A percentile compares a stretch with the other conserved stretches of the same genome.
Conservation (phyloP, 2,888 invertebrate species). For the Ceraclea dissimilis region DNA sequence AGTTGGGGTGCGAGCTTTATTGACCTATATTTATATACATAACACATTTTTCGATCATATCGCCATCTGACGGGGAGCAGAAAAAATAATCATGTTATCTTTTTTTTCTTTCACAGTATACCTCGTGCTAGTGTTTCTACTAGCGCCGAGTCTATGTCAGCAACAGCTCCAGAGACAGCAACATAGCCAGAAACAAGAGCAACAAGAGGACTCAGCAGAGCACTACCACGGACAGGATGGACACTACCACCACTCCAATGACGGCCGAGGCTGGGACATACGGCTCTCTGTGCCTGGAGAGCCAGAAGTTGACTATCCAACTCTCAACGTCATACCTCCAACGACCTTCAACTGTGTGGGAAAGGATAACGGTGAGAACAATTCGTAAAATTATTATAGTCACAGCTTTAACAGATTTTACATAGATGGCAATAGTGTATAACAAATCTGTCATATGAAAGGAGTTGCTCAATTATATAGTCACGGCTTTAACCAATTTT, state of each 20-base stretch:
- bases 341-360: conserved; percentile 56
- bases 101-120: background rate
- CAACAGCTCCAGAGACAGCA: background rate
- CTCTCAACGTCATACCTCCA: conserved; percentile 49
- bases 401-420: too few species aligned
- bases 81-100: too few species aligned
- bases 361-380: conserved; percentile 46
- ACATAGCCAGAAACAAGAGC: background rate
- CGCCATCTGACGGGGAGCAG: too few species aligned
- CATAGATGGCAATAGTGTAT: too few species aligned
- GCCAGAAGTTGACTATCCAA: conserved; percentile 59
- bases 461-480: too few species aligned
- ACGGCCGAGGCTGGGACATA: conserved; percentile 46
- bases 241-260: conserved; percentile 32
- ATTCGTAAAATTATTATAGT: background rate
- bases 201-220: background rate
- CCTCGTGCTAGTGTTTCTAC: background rate
- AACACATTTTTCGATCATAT: too few species aligned
- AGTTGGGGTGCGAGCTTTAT: too few species aligned
- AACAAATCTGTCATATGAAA: too few species aligned
- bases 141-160: background rate
- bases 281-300: conserved; percentile 58
- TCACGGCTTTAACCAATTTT: too few species aligned
- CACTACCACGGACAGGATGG: conserved; percentile 28
- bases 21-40: too few species aligned